phyloP scores from a whole-genome alignment of 2,888 invertebrate genomes.

The Anaspis maculata region DNA sequence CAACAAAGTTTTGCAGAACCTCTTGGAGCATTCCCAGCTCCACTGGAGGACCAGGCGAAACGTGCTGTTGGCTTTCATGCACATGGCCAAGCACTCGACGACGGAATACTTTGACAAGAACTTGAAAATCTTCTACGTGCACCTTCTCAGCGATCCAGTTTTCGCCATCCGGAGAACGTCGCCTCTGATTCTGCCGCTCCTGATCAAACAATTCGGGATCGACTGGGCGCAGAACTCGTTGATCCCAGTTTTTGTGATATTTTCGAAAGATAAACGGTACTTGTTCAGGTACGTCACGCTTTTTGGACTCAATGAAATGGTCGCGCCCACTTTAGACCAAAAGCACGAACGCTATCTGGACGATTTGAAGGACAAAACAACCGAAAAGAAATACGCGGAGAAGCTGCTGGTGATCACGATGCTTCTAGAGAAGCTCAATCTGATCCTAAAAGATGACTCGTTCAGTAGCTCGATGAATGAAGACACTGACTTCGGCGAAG shows the following conservation, averaged over 20 bases:
- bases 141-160: slow-evolving; percentile 32
- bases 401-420: slow-evolving; percentile 12
- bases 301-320: slow-evolving; percentile 35
- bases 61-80: slow-evolving; percentile 31
- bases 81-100: slow-evolving; percentile 29
- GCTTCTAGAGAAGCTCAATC: slow-evolving; percentile 19
- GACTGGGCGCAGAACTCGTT: slow-evolving; percentile 31
- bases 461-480: too few relatives aligned
- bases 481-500: slow-evolving; percentile 22
- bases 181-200: slow-evolving; percentile 32
- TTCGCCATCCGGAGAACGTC: slow-evolving; percentile 35
- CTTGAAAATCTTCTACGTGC: slow-evolving; percentile 31
- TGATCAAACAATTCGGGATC: slow-evolving; percentile 34
- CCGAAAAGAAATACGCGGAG: slow-evolving; percentile 5
- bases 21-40: slow-evolving; percentile 29
- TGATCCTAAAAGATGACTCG: slow-evolving; percentile 23
- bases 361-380: slow-evolving; percentile 16
- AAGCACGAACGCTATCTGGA: slow-evolving; percentile 19
- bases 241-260: slow-evolving; percentile 28
- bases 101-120: slow-evolving; percentile 32
- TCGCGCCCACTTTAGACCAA: slow-evolving; percentile 27
- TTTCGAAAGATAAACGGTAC: slow-evolving; percentile 30
- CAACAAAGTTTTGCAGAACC: slow-evolving; percentile 27
- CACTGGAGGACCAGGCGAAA: slow-evolving; percentile 37
- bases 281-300: slow-evolving; percentile 31